A percentile compares a stretch with the other conserved stretches of the same genome.
These are phyloP conservation scores for Laticauda colubrina DNA, from an alignment of 2,113 vertebrate species.

Conservation along the genomic window DNA sequence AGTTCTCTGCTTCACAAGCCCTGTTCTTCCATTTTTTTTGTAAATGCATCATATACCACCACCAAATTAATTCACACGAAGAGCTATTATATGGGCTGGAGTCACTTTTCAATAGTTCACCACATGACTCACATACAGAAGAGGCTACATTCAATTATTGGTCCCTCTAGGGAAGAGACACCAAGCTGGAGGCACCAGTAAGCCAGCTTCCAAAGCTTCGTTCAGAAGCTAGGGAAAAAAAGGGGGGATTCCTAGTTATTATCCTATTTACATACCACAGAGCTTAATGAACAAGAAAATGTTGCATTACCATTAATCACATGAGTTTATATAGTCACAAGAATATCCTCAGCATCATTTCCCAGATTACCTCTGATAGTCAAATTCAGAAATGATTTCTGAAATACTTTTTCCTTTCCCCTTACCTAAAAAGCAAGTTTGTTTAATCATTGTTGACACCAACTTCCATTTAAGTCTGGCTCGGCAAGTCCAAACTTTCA, in stretches of 20 bases:
- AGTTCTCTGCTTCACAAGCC: not conserved
- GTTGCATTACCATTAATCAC: not conserved
- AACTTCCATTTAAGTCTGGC: not conserved
- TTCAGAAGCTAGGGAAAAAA: not conserved
- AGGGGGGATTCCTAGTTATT: not conserved
- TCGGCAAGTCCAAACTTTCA: not conserved
- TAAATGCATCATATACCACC: not conserved
- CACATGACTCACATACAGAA: not conserved
- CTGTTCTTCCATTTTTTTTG: not conserved
- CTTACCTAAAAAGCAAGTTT: not conserved
- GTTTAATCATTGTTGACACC: not conserved
- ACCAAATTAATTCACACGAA: not conserved
- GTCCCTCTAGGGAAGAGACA: not conserved
- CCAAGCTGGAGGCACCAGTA: not conserved
- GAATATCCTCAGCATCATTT: not conserved
- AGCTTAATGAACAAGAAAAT: not conserved
- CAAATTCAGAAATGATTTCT: not conserved
- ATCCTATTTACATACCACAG: not conserved
- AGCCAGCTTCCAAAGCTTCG: not conserved
- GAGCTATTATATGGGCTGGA: not conserved
- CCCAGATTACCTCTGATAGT: not conserved
- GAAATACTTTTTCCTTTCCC: not conserved
- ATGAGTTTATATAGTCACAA: not conserved
- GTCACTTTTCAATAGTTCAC: not conserved
- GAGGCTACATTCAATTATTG: not conserved